Evolutionary conservation across 2,797 vertebrate genomes (phyloP), one percentile per base, ranked within the genome.

Genomic region (Melanotaenia boesemani): DNA sequence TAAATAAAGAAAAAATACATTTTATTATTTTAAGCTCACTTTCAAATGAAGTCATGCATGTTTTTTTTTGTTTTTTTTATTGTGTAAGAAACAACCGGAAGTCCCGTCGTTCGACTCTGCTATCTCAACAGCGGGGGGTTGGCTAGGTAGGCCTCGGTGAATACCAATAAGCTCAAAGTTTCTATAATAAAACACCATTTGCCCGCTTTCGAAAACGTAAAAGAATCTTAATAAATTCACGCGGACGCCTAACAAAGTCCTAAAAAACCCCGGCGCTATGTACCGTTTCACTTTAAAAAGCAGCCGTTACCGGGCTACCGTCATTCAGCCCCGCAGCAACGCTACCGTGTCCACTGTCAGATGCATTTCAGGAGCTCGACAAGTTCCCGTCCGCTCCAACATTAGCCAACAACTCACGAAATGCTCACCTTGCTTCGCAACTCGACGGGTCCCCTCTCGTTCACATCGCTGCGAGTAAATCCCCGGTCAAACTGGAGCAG

Each of bases 131-230:
- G 24, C 5, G 55, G 84, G 76, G 85, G 83, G 76, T 90, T 85
- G 88, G 87, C 84, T 90, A 77, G 86, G 88, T 93, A 94, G 94
- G 94, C 94, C 94, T 91, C 88, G 82, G 84, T 91, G 82, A 93
- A 93, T 86, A 89, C 81, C 86, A 88, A 88, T 88, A 87, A 91
- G 85, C 83, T 90, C 71, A 93, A 95, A 93, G 90, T 95, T 94
- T 88, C 70, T 74, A 62, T 56, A 64, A 85, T 82, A 71, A 82
- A 89, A 91, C 74, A 52, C 41, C 9, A 61, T 1, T 5, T 12
- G 54, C 6, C 39, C 0, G 10, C 5, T 41, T 37, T 2, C 0
- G 0, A 15, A 4, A 67, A 71, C 39, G 12, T 0, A 1, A 56
- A 79, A 52, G 26, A 60, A 50, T 24, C 0, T 0, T 0, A 26